Percentiles rank a stretch among this genome's conserved stretches.
These are phyloP conservation scores for Lampris incognitus DNA, from an alignment of 2,113 vertebrate genomes.

Conservation along the genomic window DNA sequence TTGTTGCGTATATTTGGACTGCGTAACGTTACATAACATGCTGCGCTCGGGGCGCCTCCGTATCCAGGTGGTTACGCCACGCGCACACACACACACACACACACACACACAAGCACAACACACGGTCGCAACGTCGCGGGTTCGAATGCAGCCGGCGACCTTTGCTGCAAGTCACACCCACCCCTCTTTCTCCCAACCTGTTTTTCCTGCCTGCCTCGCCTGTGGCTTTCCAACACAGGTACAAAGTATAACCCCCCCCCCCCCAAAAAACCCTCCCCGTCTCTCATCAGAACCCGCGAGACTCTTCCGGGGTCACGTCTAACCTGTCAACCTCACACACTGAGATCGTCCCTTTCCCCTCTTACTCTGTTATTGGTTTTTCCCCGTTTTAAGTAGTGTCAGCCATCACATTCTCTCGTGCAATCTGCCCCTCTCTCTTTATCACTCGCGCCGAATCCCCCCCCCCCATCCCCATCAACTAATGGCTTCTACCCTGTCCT, in stretches of 20 bases:
- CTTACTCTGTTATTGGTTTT: slow-evolving; percentile 8
- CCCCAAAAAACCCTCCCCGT: neutral
- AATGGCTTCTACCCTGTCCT: slow-evolving; percentile 8
- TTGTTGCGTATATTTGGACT: slow-evolving; percentile 34
- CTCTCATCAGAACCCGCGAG: too few relatives aligned
- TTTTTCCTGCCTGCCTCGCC: too few relatives aligned
- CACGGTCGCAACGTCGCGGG: too few relatives aligned
- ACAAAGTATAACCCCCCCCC: neutral
- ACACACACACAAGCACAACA: too few relatives aligned
- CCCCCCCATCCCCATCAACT: slow-evolving; percentile 1
- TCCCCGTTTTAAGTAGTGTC: slow-evolving; percentile 9
- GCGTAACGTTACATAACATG: neutral
- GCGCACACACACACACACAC: too few relatives aligned
- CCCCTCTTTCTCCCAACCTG: too few relatives aligned
- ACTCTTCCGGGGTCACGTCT: neutral
- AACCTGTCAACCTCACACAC: slow-evolving; percentile 23
- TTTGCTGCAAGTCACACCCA: too few relatives aligned
- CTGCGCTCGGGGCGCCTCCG: too few relatives aligned
- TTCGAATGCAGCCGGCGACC: too few relatives aligned
- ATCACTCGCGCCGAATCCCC: neutral
- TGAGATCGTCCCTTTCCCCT: slow-evolving; percentile 29
- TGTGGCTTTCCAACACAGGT: neutral
- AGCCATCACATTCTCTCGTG: slow-evolving; percentile 55
- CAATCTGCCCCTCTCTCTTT: neutral
- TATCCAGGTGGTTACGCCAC: too few relatives aligned